phyloP scores from a whole-genome alignment of 2,888 invertebrate genomes.

The Alentia gelatinosa region DNA sequence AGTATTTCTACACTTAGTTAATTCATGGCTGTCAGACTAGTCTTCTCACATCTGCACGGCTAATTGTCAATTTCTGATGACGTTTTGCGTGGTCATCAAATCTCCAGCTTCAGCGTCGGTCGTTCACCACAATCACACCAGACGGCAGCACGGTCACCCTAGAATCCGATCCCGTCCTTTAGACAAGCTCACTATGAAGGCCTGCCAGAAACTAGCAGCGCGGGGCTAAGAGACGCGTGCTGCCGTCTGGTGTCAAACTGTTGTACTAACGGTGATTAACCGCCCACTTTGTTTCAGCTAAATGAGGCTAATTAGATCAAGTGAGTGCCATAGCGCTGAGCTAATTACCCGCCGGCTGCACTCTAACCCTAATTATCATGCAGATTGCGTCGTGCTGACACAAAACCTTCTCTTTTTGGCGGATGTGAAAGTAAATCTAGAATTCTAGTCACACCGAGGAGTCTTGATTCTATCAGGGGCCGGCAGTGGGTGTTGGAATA shows the following conservation, averaged over 20 bases:
- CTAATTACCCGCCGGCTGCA: neutral
- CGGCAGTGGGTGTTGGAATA: no score
- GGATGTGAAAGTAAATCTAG: no score
- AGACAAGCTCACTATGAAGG: no score
- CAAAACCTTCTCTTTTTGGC: no score
- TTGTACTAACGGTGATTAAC: slow-evolving; percentile 40
- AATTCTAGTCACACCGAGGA: no score
- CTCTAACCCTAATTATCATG: neutral
- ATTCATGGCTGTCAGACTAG: no score
- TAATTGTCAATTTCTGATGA: no score
- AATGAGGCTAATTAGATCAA: slow-evolving; percentile 11
- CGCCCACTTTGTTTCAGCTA: slow-evolving; percentile 31
- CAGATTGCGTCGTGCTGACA: neutral
- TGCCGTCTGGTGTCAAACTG: slow-evolving; percentile 26
- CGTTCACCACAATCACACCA: neutral
- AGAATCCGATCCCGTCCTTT: neutral
- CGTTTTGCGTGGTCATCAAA: no score
- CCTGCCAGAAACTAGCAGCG: neutral
- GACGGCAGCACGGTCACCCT: neutral
- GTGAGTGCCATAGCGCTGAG: neutral
- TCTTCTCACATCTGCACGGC: no score
- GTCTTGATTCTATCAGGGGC: no score
- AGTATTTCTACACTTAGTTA: no score
- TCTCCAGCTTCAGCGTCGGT: no score
- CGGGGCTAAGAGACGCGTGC: neutral